A percentile compares a stretch with the other conserved stretches of the same genome.
Conservation (phyloP, 2,797 vertebrate species). For the Otus scops region DNA sequence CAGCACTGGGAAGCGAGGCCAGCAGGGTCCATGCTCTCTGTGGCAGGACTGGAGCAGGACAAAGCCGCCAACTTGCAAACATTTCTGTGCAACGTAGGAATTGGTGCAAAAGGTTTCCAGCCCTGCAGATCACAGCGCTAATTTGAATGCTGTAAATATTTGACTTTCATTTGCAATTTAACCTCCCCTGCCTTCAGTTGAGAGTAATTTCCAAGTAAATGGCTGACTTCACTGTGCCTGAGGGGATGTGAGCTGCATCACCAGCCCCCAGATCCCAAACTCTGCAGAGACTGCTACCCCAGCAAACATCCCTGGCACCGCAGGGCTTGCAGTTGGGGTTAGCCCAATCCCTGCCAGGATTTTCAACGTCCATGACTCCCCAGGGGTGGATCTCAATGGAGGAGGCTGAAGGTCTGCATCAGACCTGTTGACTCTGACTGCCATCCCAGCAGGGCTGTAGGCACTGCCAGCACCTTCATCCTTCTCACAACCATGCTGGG, state of each 20-base stretch:
- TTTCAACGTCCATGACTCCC: not conserved
- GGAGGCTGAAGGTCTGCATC: not conserved
- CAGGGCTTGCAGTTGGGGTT: not conserved
- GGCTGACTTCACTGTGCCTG: not conserved
- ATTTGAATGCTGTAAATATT: constrained; percentile 11
- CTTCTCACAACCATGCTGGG: fast-evolving
- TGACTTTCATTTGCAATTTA: constrained; percentile 1
- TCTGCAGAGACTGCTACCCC: not conserved
- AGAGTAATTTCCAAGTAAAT: not conserved
- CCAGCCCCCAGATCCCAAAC: not conserved
- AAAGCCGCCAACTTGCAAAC: not conserved
- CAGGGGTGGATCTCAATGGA: not conserved
- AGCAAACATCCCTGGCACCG: not conserved
- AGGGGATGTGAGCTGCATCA: not conserved
- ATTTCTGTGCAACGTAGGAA: not conserved
- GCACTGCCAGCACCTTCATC: not conserved
- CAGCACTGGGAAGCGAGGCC: not conserved
- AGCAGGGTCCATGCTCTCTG: fast-evolving
- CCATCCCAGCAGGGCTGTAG: fast-evolving
- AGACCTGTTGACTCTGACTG: not conserved
- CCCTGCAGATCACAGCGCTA: fast-evolving
- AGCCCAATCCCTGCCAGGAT: not conserved
- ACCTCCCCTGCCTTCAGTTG: not conserved
- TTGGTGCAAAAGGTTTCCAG: not conserved
- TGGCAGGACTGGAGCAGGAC: not conserved